Evolutionary conservation across 2,888 invertebrate genomes (phyloP).

Genomic region (Caenorhabditis becei): DNA sequence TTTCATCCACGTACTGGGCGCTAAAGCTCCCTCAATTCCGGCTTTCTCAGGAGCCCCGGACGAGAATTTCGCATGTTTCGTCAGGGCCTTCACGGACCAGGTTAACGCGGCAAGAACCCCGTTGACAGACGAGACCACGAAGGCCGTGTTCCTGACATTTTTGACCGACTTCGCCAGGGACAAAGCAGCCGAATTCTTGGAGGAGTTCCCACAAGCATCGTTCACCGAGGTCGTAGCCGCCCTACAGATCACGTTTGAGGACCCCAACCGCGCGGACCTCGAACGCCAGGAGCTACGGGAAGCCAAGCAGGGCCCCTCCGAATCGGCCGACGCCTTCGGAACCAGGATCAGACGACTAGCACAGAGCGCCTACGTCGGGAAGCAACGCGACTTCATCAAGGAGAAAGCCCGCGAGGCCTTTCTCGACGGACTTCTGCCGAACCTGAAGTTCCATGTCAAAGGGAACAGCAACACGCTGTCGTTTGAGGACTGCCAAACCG

Average conservation of each 20-base stretch:
- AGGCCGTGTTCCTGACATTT: slow-evolving; percentile 7
- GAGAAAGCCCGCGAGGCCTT: too few species aligned
- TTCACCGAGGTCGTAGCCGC: neutral
- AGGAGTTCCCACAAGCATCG: neutral
- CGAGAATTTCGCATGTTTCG: too few species aligned
- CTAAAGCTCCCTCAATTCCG: too few species aligned
- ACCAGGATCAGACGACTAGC: neutral
- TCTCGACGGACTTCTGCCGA: neutral
- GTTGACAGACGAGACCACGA: neutral
- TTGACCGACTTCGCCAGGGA: slow-evolving; percentile 18
- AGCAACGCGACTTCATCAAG: neutral
- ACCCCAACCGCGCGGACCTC: slow-evolving; percentile 14
- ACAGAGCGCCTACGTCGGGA: neutral
- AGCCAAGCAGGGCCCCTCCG: neutral
- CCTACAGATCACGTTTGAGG: slow-evolving; percentile 4
- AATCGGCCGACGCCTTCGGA: neutral
- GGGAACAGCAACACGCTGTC: too few species aligned
- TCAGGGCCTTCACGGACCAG: too few species aligned
- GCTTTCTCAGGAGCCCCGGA: too few species aligned
- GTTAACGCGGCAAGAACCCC: too few species aligned
- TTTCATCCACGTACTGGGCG: too few species aligned
- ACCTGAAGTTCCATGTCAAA: neutral
- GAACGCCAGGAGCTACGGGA: slow-evolving; percentile 6
- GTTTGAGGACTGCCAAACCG: too few species aligned
- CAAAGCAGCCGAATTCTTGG: slow-evolving; percentile 5